Percentiles rank a stretch among this genome's conserved stretches.
These are phyloP conservation scores for Antheraea assamensis DNA, from an alignment of 2,888 invertebrate species.

Conservation along the genomic window DNA sequence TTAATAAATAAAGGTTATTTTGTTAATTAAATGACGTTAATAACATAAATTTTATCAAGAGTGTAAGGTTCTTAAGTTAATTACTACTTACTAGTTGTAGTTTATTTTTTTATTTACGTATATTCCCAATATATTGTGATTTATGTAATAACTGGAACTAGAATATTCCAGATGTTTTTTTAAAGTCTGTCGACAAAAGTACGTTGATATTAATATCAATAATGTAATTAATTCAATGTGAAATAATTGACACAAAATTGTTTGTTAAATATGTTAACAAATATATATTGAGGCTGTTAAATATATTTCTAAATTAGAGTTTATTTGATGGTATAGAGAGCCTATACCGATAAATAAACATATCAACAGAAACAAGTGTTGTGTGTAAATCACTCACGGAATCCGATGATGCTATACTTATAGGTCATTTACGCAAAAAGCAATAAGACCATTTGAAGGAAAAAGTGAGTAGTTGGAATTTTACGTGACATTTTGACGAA, in stretches of 20 bases:
- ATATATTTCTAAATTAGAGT: background rate
- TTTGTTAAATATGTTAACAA: background rate
- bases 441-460: background rate
- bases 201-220: background rate
- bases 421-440: background rate
- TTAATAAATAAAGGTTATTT: background rate
- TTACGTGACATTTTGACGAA: constrained; percentile 45
- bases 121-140: no score
- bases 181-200: no score
- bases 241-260: background rate
- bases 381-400: background rate
- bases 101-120: background rate
- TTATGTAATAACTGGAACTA: no score
- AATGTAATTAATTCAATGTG: background rate
- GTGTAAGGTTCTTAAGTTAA: background rate
- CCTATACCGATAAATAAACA: background rate
- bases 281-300: background rate
- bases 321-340: background rate
- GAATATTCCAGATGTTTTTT: no score
- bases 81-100: background rate
- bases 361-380: background rate
- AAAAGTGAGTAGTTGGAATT: constrained; percentile 42
- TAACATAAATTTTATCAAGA: background rate
- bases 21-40: background rate
- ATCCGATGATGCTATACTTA: background rate